A percentile compares a stretch with the other conserved stretches of the same genome.
These are phyloP conservation scores for Mirounga angustirostris DNA, from an alignment of 2,113 vertebrate species.

Conservation along the genomic window DNA sequence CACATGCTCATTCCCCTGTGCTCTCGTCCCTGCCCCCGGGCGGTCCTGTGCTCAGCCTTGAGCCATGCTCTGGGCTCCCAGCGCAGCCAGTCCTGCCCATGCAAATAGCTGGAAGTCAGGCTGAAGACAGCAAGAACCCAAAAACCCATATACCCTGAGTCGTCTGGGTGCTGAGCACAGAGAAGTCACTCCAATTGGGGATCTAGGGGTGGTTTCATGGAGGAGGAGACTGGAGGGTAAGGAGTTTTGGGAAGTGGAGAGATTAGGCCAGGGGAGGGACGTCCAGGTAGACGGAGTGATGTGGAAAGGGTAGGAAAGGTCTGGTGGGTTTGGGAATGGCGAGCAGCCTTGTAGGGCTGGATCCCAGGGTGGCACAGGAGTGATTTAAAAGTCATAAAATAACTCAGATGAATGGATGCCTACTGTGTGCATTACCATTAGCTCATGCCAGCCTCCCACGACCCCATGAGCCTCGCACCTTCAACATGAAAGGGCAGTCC, in stretches of 20 bases:
- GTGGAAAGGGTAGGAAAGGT: neutral
- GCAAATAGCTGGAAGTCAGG: neutral
- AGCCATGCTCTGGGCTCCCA: neutral
- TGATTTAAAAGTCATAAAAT: neutral
- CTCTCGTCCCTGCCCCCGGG: neutral
- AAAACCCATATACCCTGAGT: neutral
- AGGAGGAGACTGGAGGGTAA: neutral
- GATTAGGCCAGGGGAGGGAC: neutral
- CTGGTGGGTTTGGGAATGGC: neutral
- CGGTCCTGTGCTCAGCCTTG: neutral
- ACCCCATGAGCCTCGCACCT: fast-evolving
- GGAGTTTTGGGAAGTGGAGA: neutral
- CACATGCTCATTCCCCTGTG: neutral
- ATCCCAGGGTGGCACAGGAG: neutral
- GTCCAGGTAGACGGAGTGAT: neutral
- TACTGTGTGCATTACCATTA: neutral
- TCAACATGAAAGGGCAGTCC: neutral
- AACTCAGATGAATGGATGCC: neutral
- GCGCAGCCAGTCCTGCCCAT: neutral
- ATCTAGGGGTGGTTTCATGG: neutral
- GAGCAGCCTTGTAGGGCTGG: neutral
- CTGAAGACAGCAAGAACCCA: neutral
- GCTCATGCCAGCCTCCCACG: neutral
- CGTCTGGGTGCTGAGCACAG: neutral
- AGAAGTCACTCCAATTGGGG: neutral